Conservation (phyloP, 2,888 invertebrate genomes). For the Choristoneura rosaceana region DNA sequence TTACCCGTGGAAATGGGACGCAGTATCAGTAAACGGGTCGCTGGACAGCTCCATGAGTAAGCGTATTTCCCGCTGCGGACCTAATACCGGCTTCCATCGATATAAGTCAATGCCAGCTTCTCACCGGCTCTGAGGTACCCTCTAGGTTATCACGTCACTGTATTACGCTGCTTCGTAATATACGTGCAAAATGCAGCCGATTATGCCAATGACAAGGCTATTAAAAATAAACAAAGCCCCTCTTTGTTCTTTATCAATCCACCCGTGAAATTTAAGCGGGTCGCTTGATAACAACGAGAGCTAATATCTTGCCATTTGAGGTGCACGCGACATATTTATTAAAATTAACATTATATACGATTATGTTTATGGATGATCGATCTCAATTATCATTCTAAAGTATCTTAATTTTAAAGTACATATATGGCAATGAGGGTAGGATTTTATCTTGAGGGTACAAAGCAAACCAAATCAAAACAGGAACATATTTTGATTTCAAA, state of each 20-base stretch:
- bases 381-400: not conserved
- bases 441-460: too few relatives aligned
- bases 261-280: conserved; percentile 12
- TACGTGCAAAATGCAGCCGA: conserved; percentile 7
- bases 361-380: not conserved
- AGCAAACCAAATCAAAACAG: too few relatives aligned
- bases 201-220: conserved; percentile 11
- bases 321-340: not conserved
- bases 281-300: not conserved
- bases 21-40: conserved; percentile 18
- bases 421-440: too few relatives aligned
- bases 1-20: conserved; percentile 39
- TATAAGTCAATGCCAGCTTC: too few relatives aligned
- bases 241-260: conserved; percentile 14
- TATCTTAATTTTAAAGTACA: too few relatives aligned
- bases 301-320: not conserved
- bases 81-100: not conserved
- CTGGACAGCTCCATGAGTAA: conserved; percentile 29
- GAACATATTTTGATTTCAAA: too few relatives aligned
- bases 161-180: not conserved
- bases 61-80: conserved; percentile 23
- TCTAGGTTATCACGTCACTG: not conserved
- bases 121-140: not conserved
- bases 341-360: not conserved
- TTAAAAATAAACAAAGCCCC: conserved; percentile 11